A percentile compares a stretch with the other conserved stretches of the same genome.
phyloP scores from a whole-genome alignment of 2,797 vertebrate species.

The Hippopotamyrus pictus region DNA sequence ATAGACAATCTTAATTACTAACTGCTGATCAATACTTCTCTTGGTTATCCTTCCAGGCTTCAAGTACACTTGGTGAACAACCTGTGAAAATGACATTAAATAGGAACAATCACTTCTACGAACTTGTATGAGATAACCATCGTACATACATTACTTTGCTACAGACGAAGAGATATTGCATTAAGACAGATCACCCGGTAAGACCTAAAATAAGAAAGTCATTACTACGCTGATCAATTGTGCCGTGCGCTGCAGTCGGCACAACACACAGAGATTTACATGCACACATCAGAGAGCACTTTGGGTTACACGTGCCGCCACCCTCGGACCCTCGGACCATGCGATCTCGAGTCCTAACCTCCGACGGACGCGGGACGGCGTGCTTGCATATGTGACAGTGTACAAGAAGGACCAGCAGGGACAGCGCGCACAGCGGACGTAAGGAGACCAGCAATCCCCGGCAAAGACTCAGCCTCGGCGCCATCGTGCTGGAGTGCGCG shows the following conservation, averaged over 20 bases:
- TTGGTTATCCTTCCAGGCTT: constrained; percentile 75
- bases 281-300: neutral
- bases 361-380: constrained; percentile 45
- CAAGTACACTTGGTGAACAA: constrained; percentile 75
- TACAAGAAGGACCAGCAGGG: constrained; percentile 37
- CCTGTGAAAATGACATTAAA: constrained; percentile 51
- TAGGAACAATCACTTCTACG: neutral
- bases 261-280: neutral
- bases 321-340: neutral
- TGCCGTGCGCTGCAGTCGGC: neutral
- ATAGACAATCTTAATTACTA: constrained; percentile 81
- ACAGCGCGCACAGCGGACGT: constrained; percentile 35
- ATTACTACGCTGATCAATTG: neutral
- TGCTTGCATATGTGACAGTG: constrained; percentile 57
- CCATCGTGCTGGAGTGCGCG: constrained; percentile 53
- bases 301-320: neutral
- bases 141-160: neutral
- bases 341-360: constrained; percentile 46
- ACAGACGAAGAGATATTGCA: neutral
- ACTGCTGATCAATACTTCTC: constrained; percentile 73
- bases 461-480: constrained; percentile 45
- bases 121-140: neutral
- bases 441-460: constrained; percentile 45
- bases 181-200: neutral
- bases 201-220: neutral